Conservation (phyloP, 2,888 invertebrate genomes). For the Horisme vitalbata region DNA sequence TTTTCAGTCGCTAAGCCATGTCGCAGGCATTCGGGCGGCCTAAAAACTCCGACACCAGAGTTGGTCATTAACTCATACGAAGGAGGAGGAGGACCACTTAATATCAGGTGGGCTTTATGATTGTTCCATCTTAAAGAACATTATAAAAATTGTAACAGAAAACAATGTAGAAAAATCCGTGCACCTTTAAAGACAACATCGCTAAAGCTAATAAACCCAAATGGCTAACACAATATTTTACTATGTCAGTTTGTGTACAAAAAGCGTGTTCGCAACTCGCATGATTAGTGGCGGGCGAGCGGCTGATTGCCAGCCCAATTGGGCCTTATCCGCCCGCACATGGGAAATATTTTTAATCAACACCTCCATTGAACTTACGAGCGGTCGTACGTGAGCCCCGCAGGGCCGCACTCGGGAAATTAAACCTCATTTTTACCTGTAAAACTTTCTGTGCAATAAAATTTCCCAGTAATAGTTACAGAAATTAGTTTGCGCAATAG, state of each 20-base stretch:
- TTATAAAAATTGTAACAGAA: too few relatives aligned
- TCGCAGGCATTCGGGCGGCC: too few relatives aligned
- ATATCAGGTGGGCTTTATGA: too few relatives aligned
- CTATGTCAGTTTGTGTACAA: constrained; percentile 1
- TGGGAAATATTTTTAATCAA: constrained; percentile 84
- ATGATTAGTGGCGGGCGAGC: constrained; percentile 73
- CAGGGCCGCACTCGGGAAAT: constrained; percentile 59
- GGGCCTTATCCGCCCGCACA: constrained; percentile 83
- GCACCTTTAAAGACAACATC: too few relatives aligned
- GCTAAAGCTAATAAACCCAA: background rate
- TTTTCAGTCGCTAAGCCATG: too few relatives aligned
- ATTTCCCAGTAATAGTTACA: constrained; percentile 3
- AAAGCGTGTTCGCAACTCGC: constrained; percentile 45
- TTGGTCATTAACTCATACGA: too few relatives aligned
- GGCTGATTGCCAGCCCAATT: constrained; percentile 82
- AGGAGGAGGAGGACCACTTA: too few relatives aligned
- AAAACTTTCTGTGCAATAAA: constrained; percentile 16
- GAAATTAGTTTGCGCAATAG: constrained; percentile 10
- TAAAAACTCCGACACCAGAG: too few relatives aligned
- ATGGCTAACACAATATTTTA: background rate
- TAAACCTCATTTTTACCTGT: constrained; percentile 29
- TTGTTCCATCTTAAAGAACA: too few relatives aligned
- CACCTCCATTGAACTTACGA: constrained; percentile 84
- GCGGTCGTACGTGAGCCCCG: constrained; percentile 80
- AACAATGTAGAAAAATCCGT: too few relatives aligned